Conservation (phyloP, 2,113 vertebrate species). For the Colinus virginianus region DNA sequence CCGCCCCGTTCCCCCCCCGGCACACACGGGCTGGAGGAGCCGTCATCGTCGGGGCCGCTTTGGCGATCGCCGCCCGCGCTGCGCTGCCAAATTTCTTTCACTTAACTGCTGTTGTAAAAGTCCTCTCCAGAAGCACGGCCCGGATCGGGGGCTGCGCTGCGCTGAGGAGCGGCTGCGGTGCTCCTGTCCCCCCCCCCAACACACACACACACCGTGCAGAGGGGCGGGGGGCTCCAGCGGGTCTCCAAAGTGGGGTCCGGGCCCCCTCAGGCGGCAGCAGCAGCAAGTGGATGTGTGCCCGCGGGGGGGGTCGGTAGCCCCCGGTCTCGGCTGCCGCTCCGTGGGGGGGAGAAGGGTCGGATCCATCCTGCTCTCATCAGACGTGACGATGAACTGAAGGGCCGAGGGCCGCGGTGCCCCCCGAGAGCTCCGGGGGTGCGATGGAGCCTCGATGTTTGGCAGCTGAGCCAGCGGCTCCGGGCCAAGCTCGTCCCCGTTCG, state of each 20-base stretch:
- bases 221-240: not conserved
- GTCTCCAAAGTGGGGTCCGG: accelerated
- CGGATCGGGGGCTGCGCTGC: not conserved
- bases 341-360: not conserved
- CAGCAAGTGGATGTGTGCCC: not conserved
- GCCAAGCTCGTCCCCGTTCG: not conserved
- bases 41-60: conserved; percentile 56
- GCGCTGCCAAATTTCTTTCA: conserved; percentile 70
- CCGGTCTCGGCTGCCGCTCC: not conserved
- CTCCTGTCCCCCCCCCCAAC: not conserved
- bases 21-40: conserved; percentile 40
- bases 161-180: too few relatives aligned
- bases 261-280: not conserved
- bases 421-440: accelerated
- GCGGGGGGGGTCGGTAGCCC: not conserved
- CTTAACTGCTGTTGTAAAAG: conserved; percentile 70
- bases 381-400: not conserved
- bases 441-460: not conserved
- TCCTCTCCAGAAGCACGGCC: conserved; percentile 50
- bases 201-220: not conserved
- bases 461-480: not conserved
- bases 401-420: not conserved
- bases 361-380: not conserved
- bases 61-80: conserved; percentile 45
- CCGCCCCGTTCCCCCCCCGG: not conserved